Conservation (phyloP, 2,888 invertebrate species). For the Nemapogon koenigi region DNA sequence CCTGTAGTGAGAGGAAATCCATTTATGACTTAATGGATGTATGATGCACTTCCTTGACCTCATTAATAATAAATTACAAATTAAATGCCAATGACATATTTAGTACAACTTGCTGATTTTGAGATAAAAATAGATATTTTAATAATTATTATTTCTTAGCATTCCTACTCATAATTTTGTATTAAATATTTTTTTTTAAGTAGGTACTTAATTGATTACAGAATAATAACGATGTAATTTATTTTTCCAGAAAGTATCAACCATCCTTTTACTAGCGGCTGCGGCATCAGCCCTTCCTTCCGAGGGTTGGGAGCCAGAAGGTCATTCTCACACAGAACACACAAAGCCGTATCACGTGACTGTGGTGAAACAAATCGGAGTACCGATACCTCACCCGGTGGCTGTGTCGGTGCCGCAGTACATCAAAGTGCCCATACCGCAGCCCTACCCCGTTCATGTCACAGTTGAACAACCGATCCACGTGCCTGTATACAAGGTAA, state of each 20-base stretch:
- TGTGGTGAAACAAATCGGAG: constrained; percentile 74
- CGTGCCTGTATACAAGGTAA: constrained; percentile 73
- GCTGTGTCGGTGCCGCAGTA: constrained; percentile 74
- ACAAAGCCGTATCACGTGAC: constrained; percentile 74
- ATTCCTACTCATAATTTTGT: too few relatives aligned
- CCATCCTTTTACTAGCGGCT: constrained; percentile 37
- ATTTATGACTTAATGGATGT: too few relatives aligned
- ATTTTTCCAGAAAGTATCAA: constrained; percentile 45
- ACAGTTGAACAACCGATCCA: constrained; percentile 75
- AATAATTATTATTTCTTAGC: too few relatives aligned
- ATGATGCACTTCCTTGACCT: too few relatives aligned
- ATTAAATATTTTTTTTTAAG: background rate
- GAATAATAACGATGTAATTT: background rate
- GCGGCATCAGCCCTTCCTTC: constrained; percentile 37
- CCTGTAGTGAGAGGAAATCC: too few relatives aligned
- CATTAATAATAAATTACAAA: background rate
- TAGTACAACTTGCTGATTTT: too few relatives aligned
- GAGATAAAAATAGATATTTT: background rate
- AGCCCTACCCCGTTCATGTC: constrained; percentile 77
- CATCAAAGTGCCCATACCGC: constrained; percentile 74
- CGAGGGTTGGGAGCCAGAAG: constrained; percentile 58
- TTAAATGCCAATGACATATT: too few relatives aligned
- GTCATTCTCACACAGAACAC: constrained; percentile 71
- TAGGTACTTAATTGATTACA: background rate
- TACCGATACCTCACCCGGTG: constrained; percentile 77